phyloP scores from a whole-genome alignment of 2,113 vertebrate species.

The Dunckerocampus dactyliophorus region DNA sequence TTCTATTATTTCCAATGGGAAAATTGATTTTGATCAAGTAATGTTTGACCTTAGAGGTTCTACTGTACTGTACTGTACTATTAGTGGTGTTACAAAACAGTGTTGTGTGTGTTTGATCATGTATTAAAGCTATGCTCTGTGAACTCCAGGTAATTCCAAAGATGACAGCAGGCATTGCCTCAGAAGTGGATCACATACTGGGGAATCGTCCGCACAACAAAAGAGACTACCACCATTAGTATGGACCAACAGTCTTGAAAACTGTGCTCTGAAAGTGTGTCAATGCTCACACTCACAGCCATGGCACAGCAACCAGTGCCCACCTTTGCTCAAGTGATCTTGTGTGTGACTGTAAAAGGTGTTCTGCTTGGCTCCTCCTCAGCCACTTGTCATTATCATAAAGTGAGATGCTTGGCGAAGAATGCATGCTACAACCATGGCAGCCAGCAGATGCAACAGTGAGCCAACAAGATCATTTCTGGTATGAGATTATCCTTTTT shows the following conservation, averaged over 20 bases:
- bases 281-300: slow-evolving; percentile 61
- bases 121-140: slow-evolving; percentile 17
- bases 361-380: slow-evolving; percentile 54
- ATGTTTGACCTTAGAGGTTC: too few species aligned
- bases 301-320: slow-evolving; percentile 54
- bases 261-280: slow-evolving; percentile 50
- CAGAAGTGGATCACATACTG: slow-evolving; percentile 89
- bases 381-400: slow-evolving; percentile 48
- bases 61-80: background rate
- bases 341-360: slow-evolving; percentile 38
- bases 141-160: slow-evolving; percentile 89
- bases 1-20: background rate
- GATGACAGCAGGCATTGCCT: slow-evolving; percentile 89
- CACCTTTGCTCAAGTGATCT: slow-evolving; percentile 41
- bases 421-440: slow-evolving; percentile 58
- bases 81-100: background rate
- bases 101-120: background rate
- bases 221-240: slow-evolving; percentile 82
- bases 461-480: slow-evolving; percentile 13
- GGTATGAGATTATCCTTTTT: slow-evolving; percentile 8
- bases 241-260: slow-evolving; percentile 30
- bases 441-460: slow-evolving; percentile 17
- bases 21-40: background rate
- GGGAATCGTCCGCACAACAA: slow-evolving; percentile 94
- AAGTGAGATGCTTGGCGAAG: slow-evolving; percentile 53